Evolutionary conservation across 2,797 vertebrate species (phyloP), one percentile per base, ranked within the genome.

Genomic region (Rhynchonycteris naso): DNA sequence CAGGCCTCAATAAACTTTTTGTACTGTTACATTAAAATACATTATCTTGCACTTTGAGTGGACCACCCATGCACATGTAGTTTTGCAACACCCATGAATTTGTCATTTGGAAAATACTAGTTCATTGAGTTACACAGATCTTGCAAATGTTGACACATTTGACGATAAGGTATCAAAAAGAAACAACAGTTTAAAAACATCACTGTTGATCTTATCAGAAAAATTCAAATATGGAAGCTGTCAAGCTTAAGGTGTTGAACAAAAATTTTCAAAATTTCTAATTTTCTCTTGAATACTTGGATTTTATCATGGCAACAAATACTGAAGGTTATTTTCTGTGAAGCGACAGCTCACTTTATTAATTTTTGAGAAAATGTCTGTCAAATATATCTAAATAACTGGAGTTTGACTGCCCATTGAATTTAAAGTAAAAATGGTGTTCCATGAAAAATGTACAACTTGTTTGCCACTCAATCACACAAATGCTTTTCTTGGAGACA

Each of bases 71-170:
- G 21, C 9, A 35, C 33, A 69, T 16, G 11, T 75, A 72, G 58
- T 80, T 95, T 91, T 88, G 47, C 85, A 85, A 52, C 10, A 38
- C 65, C 65, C 50, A 18, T 26, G 12, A 86, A 81, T 81, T 92
- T 85, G 59, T 96, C 69, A 69, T 94, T 96, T 95, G 84, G 72
- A 38, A 88, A 88, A 65, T 85, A 84, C 18, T 85, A 50, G 88
- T 84, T 95, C 28, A 19, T 74, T 54, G 74, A 88, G 43, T 82
- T 88, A 65, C 69, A 30, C 28, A 91, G 24, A 81, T 84, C 56
- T 92, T 91, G 35, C 21, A 92, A 85, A 90, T 88, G 56, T 90
- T 95, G 86, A 94, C 19, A 43, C 28, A 69, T 78, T 81, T 95
- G 47, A 83, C 91, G 91, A 88, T 65, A 78, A 19, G 10, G 16